These are phyloP conservation scores for Luidia sarsii DNA, from an alignment of 53 echinoderm and acorn worm species.

Conservation along the genomic window DNA sequence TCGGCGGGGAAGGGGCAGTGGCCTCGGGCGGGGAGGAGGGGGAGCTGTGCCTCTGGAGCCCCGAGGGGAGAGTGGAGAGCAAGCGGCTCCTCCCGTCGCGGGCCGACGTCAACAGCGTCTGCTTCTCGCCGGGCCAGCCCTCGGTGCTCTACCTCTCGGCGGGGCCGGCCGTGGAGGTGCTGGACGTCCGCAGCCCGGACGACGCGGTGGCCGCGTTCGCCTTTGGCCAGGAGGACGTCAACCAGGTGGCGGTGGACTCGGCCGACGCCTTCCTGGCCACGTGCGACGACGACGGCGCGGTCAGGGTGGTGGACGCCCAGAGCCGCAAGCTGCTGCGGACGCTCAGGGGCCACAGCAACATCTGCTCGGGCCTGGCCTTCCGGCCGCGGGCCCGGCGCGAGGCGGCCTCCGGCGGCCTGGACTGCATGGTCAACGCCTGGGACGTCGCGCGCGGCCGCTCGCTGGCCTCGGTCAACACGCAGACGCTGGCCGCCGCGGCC, in stretches of 20 bases:
- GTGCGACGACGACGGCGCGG: slow-evolving; percentile 54
- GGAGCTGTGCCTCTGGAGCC: slow-evolving; percentile 56
- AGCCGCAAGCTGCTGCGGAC: slow-evolving; percentile 54
- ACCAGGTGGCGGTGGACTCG: slow-evolving; percentile 49
- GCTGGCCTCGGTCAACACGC: slow-evolving; percentile 36
- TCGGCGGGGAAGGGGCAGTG: not conserved
- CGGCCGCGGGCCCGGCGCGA: slow-evolving; percentile 48
- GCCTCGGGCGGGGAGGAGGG: slow-evolving; percentile 54
- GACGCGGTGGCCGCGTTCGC: slow-evolving; percentile 4
- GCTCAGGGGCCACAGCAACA: slow-evolving; percentile 49
- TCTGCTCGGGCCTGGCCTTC: slow-evolving; percentile 57
- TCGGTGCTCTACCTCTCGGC: slow-evolving; percentile 38
- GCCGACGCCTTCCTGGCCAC: slow-evolving; percentile 60
- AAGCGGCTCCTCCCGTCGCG: slow-evolving; percentile 5
- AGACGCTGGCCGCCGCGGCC: not conserved
- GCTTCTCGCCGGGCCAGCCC: slow-evolving; percentile 44
- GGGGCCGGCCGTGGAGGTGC: slow-evolving; percentile 14
- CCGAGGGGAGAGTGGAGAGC: slow-evolving; percentile 13
- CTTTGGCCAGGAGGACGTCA: slow-evolving; percentile 59
- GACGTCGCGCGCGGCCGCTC: slow-evolving; percentile 47
- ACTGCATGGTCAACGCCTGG: slow-evolving; percentile 54
- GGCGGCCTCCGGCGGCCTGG: slow-evolving; percentile 52
- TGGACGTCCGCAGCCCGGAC: slow-evolving; percentile 42
- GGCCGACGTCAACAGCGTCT: slow-evolving; percentile 48
- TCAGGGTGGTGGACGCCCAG: slow-evolving; percentile 50